Evolutionary conservation across 2,113 vertebrate genomes (phyloP).

Genomic region (Coreoperca whiteheadi): DNA sequence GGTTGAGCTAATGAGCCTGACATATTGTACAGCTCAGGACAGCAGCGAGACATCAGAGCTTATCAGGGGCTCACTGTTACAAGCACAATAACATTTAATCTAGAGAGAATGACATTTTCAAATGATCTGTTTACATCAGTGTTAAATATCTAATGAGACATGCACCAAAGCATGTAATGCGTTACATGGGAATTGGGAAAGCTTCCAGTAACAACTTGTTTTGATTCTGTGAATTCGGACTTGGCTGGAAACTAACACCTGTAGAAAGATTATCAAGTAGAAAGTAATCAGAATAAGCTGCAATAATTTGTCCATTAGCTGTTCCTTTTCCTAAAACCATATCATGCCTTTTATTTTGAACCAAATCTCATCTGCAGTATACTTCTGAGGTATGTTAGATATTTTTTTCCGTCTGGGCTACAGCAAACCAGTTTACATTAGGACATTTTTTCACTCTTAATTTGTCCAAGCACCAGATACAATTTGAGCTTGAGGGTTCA

Average conservation of each 20-base stretch:
- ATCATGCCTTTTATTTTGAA: not conserved
- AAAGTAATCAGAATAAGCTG: not conserved
- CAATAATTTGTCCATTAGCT: not conserved
- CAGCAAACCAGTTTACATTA: not conserved
- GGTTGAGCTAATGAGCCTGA: slow-evolving; percentile 67
- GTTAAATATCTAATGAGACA: slow-evolving; percentile 20
- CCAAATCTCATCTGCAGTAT: slow-evolving; percentile 11
- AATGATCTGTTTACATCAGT: slow-evolving; percentile 16
- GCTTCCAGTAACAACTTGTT: not conserved
- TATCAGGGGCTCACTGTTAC: slow-evolving; percentile 46
- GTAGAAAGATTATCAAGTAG: not conserved
- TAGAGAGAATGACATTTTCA: slow-evolving; percentile 16
- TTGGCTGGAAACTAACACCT: not conserved
- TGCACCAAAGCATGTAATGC: not conserved
- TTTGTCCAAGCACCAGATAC: not conserved
- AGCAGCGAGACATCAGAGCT: slow-evolving; percentile 55
- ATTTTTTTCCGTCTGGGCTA: not conserved
- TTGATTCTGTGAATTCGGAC: not conserved
- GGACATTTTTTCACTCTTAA: not conserved
- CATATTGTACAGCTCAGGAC: slow-evolving; percentile 51
- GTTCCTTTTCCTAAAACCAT: not conserved
- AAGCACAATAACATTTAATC: slow-evolving; percentile 34
- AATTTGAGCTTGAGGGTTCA: not conserved
- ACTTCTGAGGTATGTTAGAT: not conserved
- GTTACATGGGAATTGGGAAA: not conserved